Evolutionary conservation across 2,113 vertebrate genomes (phyloP), one percentile per base, ranked within the genome.

Genomic region (Perca flavescens): DNA sequence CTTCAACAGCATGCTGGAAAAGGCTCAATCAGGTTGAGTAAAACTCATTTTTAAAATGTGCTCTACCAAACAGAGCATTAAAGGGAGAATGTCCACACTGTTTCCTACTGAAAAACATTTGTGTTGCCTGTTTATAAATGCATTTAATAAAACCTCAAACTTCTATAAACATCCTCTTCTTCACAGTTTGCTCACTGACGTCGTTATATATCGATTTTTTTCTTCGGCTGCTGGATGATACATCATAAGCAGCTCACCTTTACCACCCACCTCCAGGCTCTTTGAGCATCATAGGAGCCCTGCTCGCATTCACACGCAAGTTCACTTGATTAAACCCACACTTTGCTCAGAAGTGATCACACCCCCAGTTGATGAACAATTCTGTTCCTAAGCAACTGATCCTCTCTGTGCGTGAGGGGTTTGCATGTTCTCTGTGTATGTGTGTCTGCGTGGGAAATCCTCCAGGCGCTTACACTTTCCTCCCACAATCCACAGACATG

Each of bases 311-410:
- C 52, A 57, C 75, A 65, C 36, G 52, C 58, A 74, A 47, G 49
- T 87, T 86, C 62, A 77, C 69, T n/a, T 84, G 88, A 90, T 86
- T 60, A 86, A 93, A 77, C 87, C 88, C 89, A 90, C 89, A 83
- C 85, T 67, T 73, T 69, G 46, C 68, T 80, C 72, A 54, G 40
- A 86, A 79, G 69, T 67, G 80, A 87, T 93, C 88, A 66, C 92
- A 83, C 91, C 88, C 85, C 82, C 87, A 81, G 73, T 19, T 66
- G 75, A 83, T 84, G 89, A 93, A 87, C 87, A 91, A 84, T 87
- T 77, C 85, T 64, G 92, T 93, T 93, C 82, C 92, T 89, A 91
- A 88, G 92, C 92, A 93, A 93, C 92, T 82, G 88, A 75, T 82
- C 69, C 68, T 54, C 46, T 77, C 65, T 34, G 62, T 73, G 88